phyloP scores from a whole-genome alignment of 2,797 vertebrate genomes.

The Florisuga fusca region DNA sequence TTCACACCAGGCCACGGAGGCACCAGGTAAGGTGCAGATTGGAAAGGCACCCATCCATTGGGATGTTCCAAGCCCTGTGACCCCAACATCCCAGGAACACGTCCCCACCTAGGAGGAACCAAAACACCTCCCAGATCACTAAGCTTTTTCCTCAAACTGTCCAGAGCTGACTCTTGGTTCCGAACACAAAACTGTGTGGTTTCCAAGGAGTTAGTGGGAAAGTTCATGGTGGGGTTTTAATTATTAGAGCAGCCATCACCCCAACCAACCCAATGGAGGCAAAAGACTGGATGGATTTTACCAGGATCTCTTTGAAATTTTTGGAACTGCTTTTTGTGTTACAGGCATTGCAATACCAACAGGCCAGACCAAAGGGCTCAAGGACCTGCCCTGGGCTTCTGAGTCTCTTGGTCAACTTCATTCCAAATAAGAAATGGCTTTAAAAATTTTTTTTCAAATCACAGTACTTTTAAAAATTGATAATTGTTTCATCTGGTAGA shows the following conservation, averaged over 20 bases:
- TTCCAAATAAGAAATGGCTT: not conserved
- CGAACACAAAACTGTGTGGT: not conserved
- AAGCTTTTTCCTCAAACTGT: not conserved
- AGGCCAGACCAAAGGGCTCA: not conserved
- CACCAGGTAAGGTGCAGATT: not conserved
- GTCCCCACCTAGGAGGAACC: fast-evolving
- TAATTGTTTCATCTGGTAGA: not conserved
- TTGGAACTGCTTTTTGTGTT: not conserved
- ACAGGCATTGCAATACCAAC: not conserved
- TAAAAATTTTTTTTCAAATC: not conserved
- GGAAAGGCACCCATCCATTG: fast-evolving
- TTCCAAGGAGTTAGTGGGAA: not conserved
- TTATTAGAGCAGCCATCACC: not conserved
- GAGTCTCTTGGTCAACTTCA: not conserved
- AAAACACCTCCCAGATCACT: not conserved
- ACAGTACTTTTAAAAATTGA: not conserved
- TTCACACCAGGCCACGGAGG: fast-evolving
- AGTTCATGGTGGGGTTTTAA: not conserved
- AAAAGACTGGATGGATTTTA: not conserved
- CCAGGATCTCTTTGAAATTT: not conserved
- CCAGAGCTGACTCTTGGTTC: not conserved
- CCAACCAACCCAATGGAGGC: fast-evolving
- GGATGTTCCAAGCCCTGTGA: not conserved
- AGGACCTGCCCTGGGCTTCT: not conserved
- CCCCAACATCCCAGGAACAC: fast-evolving